A percentile compares a stretch with the other conserved stretches of the same genome.
Evolutionary conservation across 2,797 vertebrate species (phyloP).

Genomic region (Aphelocoma californica): DNA sequence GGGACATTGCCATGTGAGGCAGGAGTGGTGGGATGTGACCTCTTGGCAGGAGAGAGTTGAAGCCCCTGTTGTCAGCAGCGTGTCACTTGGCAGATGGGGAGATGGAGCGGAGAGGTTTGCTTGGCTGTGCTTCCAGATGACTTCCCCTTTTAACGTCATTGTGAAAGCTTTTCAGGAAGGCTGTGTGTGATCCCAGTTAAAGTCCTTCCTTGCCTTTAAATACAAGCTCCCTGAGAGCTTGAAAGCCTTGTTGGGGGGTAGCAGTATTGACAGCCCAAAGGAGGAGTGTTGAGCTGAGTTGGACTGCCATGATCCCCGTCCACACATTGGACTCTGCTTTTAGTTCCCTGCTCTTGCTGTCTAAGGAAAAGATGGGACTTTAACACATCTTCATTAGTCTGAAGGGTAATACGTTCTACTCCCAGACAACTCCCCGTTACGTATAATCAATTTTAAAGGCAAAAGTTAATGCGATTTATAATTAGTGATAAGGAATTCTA

Average conservation of each 20-base stretch:
- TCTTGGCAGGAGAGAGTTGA: not conserved
- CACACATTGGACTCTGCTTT: not conserved
- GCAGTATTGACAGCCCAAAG: not conserved
- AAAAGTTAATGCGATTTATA: constrained; percentile 59
- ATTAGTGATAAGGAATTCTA: constrained; percentile 36
- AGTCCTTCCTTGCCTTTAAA: not conserved
- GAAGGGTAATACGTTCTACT: constrained; percentile 26
- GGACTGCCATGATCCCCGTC: not conserved
- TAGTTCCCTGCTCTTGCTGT: not conserved
- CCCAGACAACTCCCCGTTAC: constrained; percentile 13
- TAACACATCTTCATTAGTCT: constrained; percentile 39
- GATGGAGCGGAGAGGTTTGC: not conserved
- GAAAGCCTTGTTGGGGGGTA: not conserved
- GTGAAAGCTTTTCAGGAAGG: not conserved
- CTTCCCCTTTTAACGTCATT: not conserved
- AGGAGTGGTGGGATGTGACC: not conserved
- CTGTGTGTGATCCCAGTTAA: not conserved
- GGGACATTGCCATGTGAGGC: fast-evolving
- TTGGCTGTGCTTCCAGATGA: not conserved
- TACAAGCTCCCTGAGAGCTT: not conserved
- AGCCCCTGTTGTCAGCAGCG: not conserved
- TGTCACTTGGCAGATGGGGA: not conserved
- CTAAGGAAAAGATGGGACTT: constrained; percentile 12
- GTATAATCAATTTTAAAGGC: constrained; percentile 56
- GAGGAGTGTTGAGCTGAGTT: not conserved